Evolutionary conservation across 2,797 vertebrate species (phyloP), one percentile per base, ranked within the genome.

Genomic region (Cuculus canorus): DNA sequence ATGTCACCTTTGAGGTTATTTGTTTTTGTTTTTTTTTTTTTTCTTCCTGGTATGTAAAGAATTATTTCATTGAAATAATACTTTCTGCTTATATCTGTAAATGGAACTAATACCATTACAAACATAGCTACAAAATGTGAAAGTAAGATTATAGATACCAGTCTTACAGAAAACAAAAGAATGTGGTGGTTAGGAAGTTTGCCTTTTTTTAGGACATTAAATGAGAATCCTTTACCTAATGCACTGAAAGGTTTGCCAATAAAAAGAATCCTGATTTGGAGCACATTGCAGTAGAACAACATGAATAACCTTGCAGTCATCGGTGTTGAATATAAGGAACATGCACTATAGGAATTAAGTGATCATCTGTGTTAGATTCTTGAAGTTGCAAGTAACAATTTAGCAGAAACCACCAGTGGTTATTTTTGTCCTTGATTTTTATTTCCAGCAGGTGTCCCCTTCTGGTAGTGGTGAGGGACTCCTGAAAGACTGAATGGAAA

Each of bases 371-470:
- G 0, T 71, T 69, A 41, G 8, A 53, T 73, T 83, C 18, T 50
- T 81, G 17, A 39, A 68, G 19, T 24, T 90, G n/a, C 14, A 89
- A 82, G 35, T 27, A 64, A 47, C 28, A 60, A 9, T 75, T 61
- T 71, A 64, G 39, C 37, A 79, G 32, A 81, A 79, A 73, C 8
- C 15, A 82, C 22, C 43, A 48, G 24, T 59, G 28, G 43, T 87
- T 85, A 50, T 78, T 93, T 93, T 72, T 73, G 32, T 60, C 17
- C 45, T 64, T 39, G 21, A 59, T 60, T 93, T 89, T 88, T 57
- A 84, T 93, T 88, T 95, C 83, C 50, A 89, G 48, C 65, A 93
- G 66, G n/a, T 93, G 28, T 66, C 52, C 61, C 28, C 32, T 94
- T 73, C 68, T 61, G 17, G 32, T 63, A 52, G 56, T 56, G 19